Conservation (phyloP, 2,113 vertebrate genomes). For the Scatophagus argus region DNA sequence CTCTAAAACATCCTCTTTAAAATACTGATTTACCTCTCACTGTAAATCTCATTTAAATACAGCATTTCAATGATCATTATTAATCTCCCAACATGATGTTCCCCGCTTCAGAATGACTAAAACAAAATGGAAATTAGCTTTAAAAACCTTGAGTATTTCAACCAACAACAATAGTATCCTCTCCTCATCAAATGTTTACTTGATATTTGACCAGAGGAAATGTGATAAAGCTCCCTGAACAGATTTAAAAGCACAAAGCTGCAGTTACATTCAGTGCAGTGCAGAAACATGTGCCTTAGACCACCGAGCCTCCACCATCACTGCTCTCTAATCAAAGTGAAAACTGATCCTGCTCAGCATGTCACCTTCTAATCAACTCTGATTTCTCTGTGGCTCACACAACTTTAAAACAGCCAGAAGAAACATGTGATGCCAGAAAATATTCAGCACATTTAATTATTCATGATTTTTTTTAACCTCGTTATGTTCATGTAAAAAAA, state of each 20-base stretch:
- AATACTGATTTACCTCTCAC: background rate
- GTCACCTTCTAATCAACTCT: background rate
- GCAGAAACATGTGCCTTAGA: constrained; percentile 24
- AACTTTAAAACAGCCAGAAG: background rate
- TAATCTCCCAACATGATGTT: background rate
- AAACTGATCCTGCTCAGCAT: background rate
- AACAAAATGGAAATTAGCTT: background rate
- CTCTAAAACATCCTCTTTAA: background rate
- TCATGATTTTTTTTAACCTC: background rate
- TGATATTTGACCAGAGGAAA: background rate
- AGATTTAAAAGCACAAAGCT: constrained; percentile 7
- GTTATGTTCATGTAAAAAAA: constrained; percentile 13
- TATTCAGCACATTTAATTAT: background rate
- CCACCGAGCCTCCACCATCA: constrained; percentile 4
- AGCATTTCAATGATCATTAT: constrained; percentile 8
- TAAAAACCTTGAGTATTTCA: background rate
- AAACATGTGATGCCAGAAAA: constrained; percentile 1
- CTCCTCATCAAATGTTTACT: background rate
- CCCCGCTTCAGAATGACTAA: background rate
- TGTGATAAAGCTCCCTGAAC: background rate
- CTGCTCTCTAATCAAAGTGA: constrained; percentile 7
- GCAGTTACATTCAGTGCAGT: constrained; percentile 5
- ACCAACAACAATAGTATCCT: background rate
- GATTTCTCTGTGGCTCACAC: background rate
- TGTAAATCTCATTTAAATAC: background rate